Percentiles rank a stretch among this genome's conserved stretches.
Evolutionary conservation across 1,140 invertebrate species (phyloP).

Genomic region (Ectropis grisescens): DNA sequence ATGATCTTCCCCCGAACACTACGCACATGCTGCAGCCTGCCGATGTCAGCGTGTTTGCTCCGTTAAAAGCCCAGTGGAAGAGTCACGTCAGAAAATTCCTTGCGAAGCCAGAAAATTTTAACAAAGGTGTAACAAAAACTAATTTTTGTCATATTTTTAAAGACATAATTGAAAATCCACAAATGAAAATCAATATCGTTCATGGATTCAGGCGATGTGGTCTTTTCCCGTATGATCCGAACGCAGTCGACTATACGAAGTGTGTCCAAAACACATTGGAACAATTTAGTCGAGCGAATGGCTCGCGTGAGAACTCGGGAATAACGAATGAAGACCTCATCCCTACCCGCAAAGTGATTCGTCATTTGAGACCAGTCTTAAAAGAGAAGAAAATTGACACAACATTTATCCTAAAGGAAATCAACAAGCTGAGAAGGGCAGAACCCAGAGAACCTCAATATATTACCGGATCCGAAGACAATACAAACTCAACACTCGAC

Average conservation of each 20-base stretch:
- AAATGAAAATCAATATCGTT: too few relatives aligned
- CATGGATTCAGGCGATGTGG: not conserved
- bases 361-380: not conserved
- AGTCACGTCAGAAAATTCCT: constrained; percentile 13
- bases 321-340: not conserved
- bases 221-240: constrained; percentile 3
- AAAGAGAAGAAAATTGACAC: not conserved
- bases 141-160: not conserved
- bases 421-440: not conserved
- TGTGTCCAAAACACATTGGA: constrained; percentile 3
- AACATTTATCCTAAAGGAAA: not conserved
- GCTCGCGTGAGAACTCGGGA: not conserved
- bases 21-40: constrained; percentile 56
- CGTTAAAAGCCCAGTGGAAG: constrained; percentile 24
- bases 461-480: not conserved
- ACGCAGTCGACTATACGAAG: constrained; percentile 7
- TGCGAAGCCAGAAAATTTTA: constrained; percentile 3
- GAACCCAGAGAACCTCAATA: not conserved
- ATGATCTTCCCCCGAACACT: constrained; percentile 47
- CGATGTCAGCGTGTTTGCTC: constrained; percentile 41
- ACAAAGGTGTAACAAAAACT: not conserved
- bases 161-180: not conserved
- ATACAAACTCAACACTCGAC: not conserved
- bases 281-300: not conserved
- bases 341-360: not conserved